phyloP scores from a whole-genome alignment of 1,140 invertebrate genomes.

The Trypoxylus dichotomus region DNA sequence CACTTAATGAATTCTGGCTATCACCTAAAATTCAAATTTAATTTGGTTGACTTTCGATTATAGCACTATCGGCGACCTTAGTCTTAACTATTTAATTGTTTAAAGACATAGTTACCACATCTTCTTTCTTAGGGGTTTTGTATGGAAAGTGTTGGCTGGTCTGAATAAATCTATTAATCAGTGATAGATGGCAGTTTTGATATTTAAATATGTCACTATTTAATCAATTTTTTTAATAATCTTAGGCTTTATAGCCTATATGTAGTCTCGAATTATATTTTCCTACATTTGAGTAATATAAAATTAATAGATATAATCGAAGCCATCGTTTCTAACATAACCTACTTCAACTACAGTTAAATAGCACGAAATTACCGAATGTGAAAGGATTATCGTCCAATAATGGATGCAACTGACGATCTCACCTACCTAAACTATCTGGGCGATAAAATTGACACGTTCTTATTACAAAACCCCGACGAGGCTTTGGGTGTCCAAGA shows the following conservation, averaged over 20 bases:
- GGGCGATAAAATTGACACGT: constrained; percentile 40
- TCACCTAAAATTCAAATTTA: too few relatives aligned
- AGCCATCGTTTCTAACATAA: neutral
- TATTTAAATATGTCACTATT: constrained; percentile 8
- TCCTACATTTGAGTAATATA: neutral
- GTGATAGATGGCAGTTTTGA: neutral
- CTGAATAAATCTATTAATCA: neutral
- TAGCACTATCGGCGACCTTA: too few relatives aligned
- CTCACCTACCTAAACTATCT: constrained; percentile 43
- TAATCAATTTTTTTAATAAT: neutral
- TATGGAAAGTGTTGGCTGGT: neutral
- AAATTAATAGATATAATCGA: neutral
- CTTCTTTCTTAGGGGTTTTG: too few relatives aligned
- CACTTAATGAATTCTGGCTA: too few relatives aligned
- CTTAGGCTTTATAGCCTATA: too few relatives aligned
- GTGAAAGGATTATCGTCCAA: neutral
- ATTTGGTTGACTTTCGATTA: too few relatives aligned
- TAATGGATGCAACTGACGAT: constrained; percentile 42
- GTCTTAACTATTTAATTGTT: too few relatives aligned
- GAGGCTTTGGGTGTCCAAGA: constrained; percentile 35
- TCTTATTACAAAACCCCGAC: constrained; percentile 41
- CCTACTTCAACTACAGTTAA: neutral
- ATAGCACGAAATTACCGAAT: neutral
- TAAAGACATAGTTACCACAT: too few relatives aligned
- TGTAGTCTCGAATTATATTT: neutral